Percentiles rank a stretch among this genome's conserved stretches.
Evolutionary conservation across 2,113 vertebrate species (phyloP).

Genomic region (Ctenodactylus gundi): DNA sequence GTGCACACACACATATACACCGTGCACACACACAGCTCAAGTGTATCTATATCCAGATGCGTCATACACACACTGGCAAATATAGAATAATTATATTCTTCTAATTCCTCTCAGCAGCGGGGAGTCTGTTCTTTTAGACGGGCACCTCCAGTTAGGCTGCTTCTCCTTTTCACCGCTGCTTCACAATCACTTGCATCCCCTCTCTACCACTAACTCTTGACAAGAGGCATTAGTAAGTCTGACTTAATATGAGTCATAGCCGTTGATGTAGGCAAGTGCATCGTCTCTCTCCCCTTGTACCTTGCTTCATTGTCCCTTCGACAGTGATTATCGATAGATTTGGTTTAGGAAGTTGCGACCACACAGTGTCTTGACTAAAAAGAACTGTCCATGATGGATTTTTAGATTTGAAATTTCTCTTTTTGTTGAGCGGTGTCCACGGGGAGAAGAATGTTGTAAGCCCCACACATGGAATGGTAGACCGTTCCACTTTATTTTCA

Average conservation of each 20-base stretch:
- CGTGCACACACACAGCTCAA: background rate
- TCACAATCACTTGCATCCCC: background rate
- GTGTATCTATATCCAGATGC: too few species aligned
- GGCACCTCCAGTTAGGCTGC: background rate
- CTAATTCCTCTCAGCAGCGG: background rate
- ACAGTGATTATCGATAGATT: background rate
- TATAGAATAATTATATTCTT: background rate
- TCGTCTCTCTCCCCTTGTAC: background rate
- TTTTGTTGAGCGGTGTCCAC: background rate
- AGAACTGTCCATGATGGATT: background rate
- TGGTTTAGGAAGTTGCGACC: background rate
- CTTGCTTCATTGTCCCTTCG: background rate
- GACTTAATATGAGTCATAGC: background rate
- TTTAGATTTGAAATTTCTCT: background rate
- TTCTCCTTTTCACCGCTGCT: background rate
- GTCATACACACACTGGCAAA: background rate
- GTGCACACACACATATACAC: background rate
- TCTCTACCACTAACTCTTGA: fast-evolving
- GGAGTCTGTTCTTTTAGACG: background rate
- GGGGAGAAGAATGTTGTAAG: background rate
- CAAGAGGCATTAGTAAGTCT: background rate
- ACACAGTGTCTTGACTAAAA: background rate
- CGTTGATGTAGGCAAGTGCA: background rate
- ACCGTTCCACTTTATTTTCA: background rate
- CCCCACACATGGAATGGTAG: background rate